A percentile compares a stretch with the other conserved stretches of the same genome.
Conservation (phyloP, 2,797 vertebrate genomes). For the Okamejei kenojei region DNA sequence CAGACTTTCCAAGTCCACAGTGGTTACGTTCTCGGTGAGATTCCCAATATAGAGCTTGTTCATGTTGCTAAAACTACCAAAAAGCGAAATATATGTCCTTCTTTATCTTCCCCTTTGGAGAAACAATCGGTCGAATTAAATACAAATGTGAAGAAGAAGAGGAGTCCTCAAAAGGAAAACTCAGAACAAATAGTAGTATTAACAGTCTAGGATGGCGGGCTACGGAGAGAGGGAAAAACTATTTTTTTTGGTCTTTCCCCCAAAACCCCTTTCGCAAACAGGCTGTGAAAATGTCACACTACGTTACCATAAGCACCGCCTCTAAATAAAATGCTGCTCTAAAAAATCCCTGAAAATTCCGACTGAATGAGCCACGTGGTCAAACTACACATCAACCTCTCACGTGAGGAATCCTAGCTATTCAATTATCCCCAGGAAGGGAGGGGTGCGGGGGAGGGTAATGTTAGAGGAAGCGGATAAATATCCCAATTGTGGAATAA, state of each 20-base stretch:
- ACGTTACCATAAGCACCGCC: constrained; percentile 77
- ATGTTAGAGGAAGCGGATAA: not conserved
- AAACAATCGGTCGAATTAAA: constrained; percentile 50
- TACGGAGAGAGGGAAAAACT: constrained; percentile 61
- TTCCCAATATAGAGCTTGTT: constrained; percentile 99
- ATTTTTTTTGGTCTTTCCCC: constrained; percentile 74
- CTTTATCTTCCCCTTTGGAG: constrained; percentile 39
- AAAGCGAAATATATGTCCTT: constrained; percentile 42
- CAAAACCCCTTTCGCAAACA: constrained; percentile 71
- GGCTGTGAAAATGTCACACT: constrained; percentile 82
- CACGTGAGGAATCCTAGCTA: constrained; percentile 94
- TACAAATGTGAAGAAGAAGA: constrained; percentile 41
- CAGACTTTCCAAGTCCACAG: constrained; percentile 90
- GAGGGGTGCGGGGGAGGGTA: not conserved
- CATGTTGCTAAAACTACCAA: constrained; percentile 61
- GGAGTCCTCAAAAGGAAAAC: constrained; percentile 56
- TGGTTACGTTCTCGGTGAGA: constrained; percentile 86
- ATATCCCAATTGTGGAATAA: not conserved
- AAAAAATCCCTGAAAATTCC: constrained; percentile 77
- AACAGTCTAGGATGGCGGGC: constrained; percentile 64
- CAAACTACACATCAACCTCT: constrained; percentile 97
- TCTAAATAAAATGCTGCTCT: constrained; percentile 62
- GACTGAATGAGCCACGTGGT: constrained; percentile 98
- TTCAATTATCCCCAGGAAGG: constrained; percentile 76
- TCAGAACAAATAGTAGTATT: constrained; percentile 59